These are phyloP conservation scores for Meteorus cinctellus DNA, from an alignment of 2,888 invertebrate genomes.

Conservation along the genomic window DNA sequence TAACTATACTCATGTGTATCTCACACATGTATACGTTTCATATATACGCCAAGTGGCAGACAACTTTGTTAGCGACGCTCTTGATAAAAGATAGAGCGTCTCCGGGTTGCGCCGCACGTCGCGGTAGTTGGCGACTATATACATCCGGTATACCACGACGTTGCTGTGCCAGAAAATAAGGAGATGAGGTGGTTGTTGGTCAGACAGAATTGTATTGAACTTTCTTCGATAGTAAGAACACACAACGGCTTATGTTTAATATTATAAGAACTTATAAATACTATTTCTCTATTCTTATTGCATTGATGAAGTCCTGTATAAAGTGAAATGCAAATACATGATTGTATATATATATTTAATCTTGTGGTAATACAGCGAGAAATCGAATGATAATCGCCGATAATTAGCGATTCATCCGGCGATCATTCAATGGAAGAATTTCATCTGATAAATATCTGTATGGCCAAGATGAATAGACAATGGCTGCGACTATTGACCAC, in stretches of 20 bases:
- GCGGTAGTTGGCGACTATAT: neutral
- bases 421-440: slow-evolving; percentile 60
- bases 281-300: neutral
- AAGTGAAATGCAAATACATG: neutral
- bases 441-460: slow-evolving; percentile 53
- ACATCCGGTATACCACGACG: slow-evolving; percentile 10
- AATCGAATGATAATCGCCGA: slow-evolving; percentile 43
- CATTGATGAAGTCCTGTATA: neutral
- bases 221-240: neutral
- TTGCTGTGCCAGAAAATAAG: slow-evolving; percentile 8
- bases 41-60: slow-evolving; percentile 51
- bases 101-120: neutral
- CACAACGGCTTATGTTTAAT: neutral
- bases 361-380: neutral
- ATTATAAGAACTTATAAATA: neutral
- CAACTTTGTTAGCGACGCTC: slow-evolving; percentile 64
- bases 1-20: neutral
- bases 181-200: slow-evolving; percentile 19
- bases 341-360: neutral
- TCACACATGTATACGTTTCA: neutral
- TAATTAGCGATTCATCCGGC: slow-evolving; percentile 65
- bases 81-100: slow-evolving; percentile 55
- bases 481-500: slow-evolving; percentile 44
- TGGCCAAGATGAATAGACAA: slow-evolving; percentile 52
- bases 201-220: neutral